Evolutionary conservation across 1,140 invertebrate genomes (phyloP).

Genomic region (Hydropsyche tenuis): DNA sequence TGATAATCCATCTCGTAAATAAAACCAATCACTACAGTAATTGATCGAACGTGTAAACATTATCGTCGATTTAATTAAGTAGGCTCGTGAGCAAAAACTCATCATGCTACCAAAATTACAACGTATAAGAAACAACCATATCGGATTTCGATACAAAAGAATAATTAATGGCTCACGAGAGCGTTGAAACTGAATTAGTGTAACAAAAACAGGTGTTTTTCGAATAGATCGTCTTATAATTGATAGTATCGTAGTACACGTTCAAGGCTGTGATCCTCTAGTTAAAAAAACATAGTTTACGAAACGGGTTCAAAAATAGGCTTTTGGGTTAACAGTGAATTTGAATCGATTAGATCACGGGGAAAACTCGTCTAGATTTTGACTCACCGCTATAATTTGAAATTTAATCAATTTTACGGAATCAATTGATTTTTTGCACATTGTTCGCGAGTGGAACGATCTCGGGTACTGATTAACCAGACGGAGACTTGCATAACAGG

Average conservation of each 20-base stretch:
- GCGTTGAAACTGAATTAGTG: neutral
- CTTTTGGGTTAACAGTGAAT: neutral
- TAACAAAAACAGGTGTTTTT: constrained; percentile 11
- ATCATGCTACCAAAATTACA: too few relatives aligned
- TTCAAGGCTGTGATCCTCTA: neutral
- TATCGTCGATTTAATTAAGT: too few relatives aligned
- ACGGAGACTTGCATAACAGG: constrained; percentile 14
- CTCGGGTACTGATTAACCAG: neutral
- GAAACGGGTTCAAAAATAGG: neutral
- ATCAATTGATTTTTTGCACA: constrained; percentile 11
- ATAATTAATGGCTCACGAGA: neutral
- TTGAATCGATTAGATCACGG: neutral
- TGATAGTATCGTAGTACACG: neutral
- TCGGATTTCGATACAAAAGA: neutral
- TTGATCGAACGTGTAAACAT: too few relatives aligned
- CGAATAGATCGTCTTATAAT: neutral
- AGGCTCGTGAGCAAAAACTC: too few relatives aligned
- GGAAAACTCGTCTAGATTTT: neutral
- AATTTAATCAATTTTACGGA: neutral
- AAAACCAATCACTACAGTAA: too few relatives aligned
- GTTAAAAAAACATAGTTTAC: neutral
- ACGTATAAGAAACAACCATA: too few relatives aligned
- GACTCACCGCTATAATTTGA: neutral
- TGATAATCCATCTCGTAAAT: too few relatives aligned
- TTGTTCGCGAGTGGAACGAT: constrained; percentile 3